Conservation (phyloP, 2,113 vertebrate genomes). For the Centrocercus urophasianus region DNA sequence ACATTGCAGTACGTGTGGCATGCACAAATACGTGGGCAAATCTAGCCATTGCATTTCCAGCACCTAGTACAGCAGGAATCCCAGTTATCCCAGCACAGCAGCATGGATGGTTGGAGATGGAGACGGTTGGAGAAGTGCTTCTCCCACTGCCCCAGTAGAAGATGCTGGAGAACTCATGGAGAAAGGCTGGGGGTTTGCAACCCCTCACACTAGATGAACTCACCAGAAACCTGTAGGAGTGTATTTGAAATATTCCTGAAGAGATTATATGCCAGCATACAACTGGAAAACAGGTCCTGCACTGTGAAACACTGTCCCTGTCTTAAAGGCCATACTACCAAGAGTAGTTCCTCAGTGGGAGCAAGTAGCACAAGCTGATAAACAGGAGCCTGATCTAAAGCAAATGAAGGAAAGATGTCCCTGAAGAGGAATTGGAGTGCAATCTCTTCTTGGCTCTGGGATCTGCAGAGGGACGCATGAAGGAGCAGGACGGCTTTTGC, state of each 20-base stretch:
- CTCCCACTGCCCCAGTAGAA: not conserved
- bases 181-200: not conserved
- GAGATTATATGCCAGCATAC: not conserved
- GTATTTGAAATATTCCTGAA: fast-evolving
- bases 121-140: not conserved
- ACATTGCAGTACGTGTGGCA: not conserved
- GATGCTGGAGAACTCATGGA: not conserved
- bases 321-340: not conserved
- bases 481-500: not conserved
- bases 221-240: not conserved
- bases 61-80: not conserved
- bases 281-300: not conserved
- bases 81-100: not conserved
- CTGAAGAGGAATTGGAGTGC: fast-evolving
- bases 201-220: not conserved
- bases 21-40: not conserved
- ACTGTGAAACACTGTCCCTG: not conserved
- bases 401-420: fast-evolving
- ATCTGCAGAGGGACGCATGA: not conserved
- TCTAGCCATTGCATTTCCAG: not conserved
- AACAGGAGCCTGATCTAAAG: not conserved
- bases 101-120: not conserved
- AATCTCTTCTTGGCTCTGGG: fast-evolving
- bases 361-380: not conserved
- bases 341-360: not conserved